Base-by-base conservation (phyloP, 2,888 invertebrate genomes). In the Drosophila seclusa region DNA sequence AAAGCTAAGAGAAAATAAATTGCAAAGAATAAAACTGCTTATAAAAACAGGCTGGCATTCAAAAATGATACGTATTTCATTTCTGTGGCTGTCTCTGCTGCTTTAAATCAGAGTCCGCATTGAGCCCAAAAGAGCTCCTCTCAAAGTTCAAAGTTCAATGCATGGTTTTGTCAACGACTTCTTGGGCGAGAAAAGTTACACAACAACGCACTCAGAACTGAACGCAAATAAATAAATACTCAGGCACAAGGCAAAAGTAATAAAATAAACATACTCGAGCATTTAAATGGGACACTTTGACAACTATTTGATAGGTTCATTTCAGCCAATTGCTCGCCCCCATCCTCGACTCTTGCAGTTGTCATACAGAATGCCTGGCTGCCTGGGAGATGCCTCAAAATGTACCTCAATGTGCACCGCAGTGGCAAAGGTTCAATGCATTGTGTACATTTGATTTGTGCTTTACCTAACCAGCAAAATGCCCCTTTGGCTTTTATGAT, bases 271-370 rank as follows among this genome's bases (percentile, higher is more conserved):
- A 87, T 90, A 72, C 82, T 82, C 54, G 21, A 29, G 54, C 78
- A 85, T 90, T 90, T 90, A 85, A 84, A 89, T 89, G 89, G 83
- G 87, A 90, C 89, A 87, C 85, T 90, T 87, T 87, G 91, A 87
- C 87, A 90, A 90, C 80, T 86, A 80, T 80, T 82, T 88, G 91
- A 87, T 85, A 85, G 78, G 91, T 90, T 90, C 89, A 85, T 80
- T 82, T 87, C 76, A 74, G 68, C 68, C 83, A 69, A 73, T 64
- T 65, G 64, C 64, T 69, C 62, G 64, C 55, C 70, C 61, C 53
- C 58, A 7, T 31, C 36, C 13, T 18, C 32, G 27, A 7, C 24
- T 40, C 11, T 11, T 11, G 3, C 18, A 32, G 18, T 31, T 55
- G 40, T 55, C 40, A 29, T n/a, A 49, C 18, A 42, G 34, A 36